Percentiles rank a stretch among this genome's conserved stretches.
Evolutionary conservation across 2,888 invertebrate genomes (phyloP).

Genomic region (Scrobipalpa atriplicella): DNA sequence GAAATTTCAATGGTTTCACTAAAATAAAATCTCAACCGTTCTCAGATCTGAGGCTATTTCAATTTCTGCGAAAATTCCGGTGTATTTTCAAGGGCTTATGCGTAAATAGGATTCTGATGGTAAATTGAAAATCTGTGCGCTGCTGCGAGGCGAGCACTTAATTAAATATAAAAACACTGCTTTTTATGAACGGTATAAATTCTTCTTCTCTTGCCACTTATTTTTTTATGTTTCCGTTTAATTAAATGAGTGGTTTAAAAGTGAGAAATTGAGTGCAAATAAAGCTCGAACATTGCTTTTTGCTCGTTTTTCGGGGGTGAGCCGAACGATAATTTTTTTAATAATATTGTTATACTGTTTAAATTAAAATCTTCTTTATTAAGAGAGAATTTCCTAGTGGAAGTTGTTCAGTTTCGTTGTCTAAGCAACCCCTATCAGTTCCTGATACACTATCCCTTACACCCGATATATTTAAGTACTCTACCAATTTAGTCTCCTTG

Average conservation of each 20-base stretch:
- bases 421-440: no score
- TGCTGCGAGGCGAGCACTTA: neutral
- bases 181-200: constrained; percentile 10
- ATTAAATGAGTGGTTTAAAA: constrained; percentile 14
- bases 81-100: constrained; percentile 12
- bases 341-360: no score
- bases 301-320: neutral
- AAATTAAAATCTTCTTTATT: no score
- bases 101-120: constrained; percentile 3
- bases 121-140: constrained; percentile 12
- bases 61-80: neutral
- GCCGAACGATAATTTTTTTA: neutral
- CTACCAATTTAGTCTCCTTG: no score
- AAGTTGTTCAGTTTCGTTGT: no score
- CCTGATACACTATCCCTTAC: no score
- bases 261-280: constrained; percentile 11
- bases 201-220: constrained; percentile 12
- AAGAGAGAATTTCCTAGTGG: no score
- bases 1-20: neutral
- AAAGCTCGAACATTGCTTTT: constrained; percentile 2
- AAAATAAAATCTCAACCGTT: neutral
- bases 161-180: constrained; percentile 20
- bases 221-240: constrained; percentile 21
- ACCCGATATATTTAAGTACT: no score
- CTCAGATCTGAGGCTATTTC: neutral